Evolutionary conservation across 2,888 invertebrate species (phyloP).

Genomic region (Agrotis ipsilon): DNA sequence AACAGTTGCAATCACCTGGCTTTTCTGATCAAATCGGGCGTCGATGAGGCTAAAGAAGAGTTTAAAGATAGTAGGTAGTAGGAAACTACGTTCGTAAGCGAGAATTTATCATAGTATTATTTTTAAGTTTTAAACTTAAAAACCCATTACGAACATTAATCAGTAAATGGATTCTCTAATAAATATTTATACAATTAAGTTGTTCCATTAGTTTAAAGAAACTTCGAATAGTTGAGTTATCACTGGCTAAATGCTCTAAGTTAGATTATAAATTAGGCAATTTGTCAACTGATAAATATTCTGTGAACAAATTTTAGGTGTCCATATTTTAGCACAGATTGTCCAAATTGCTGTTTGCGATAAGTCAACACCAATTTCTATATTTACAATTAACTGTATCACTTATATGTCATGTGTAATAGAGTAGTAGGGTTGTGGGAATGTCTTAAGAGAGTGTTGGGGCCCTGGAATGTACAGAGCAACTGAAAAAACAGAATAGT

Average conservation of each 20-base stretch:
- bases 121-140: not conserved
- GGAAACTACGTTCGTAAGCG: no score
- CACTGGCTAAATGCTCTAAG: constrained; percentile 36
- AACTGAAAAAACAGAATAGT: no score
- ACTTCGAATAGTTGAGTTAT: constrained; percentile 27
- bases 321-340: constrained; percentile 42
- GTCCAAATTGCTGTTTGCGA: constrained; percentile 26
- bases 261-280: constrained; percentile 45
- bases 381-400: not conserved
- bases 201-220: constrained; percentile 20
- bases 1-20: no score
- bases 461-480: no score
- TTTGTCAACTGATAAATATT: constrained; percentile 44
- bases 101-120: not conserved
- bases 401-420: no score
- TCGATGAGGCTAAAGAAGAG: no score
- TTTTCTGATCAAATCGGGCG: no score
- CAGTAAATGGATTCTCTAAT: constrained; percentile 16
- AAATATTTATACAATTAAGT: constrained; percentile 15
- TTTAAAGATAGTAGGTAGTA: no score
- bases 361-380: constrained; percentile 10
- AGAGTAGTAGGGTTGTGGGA: no score
- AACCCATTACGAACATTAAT: not conserved
- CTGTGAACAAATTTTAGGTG: constrained; percentile 37
- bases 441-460: no score